Base-by-base conservation (phyloP, 2,888 invertebrate species). In the Heliconius aoede region DNA sequence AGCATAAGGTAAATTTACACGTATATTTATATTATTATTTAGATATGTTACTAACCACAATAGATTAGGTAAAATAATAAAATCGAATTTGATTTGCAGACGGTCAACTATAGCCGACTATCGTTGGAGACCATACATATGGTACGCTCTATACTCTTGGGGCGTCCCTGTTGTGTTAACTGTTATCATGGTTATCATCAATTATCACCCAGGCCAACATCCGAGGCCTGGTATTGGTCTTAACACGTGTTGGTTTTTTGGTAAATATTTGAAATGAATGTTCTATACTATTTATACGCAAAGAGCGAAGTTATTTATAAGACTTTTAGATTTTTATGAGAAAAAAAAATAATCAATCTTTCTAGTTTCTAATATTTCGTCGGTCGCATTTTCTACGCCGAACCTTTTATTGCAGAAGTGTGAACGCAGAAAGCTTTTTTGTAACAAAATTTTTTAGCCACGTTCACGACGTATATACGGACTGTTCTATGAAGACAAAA, bases 211-310 rank as follows among this genome's bases (percentile, higher is more conserved):
- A 0, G 95, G 95, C 0, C 79, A 85, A 4, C 95, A 95, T 75
- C 75, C 90, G 7, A 95, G 91, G 75, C 96, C 96, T 0, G 94
- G 95, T 21, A 95, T 97, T 51, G 96, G 96, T 3, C 88, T 94
- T 18, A 84, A 83, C 18, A 91, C 88, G 68, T 97, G 97, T 86
- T 97, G 96, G 96, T 96, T 97, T 85, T 87, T 89, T 78, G 92
- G 96, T 96, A 86, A 87, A 86, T 84, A 24, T 64, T 62, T 30
- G 21, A 18, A 62, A 3, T 60, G 18, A 7, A 21, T 46, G 18
- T 18, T 55, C 4, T 55, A n/a, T n/a, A 55, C n/a, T n/a, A 1
- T n/a, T n/a, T n/a, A n/a, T 55, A 55, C n/a, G n/a, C n/a, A 60
- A 60, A 60, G 60, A 24, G 15, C 7, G 26, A n/a, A 55, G 18